Evolutionary conservation across 2,888 invertebrate species (phyloP).

Genomic region (Mactromeris polynyma): DNA sequence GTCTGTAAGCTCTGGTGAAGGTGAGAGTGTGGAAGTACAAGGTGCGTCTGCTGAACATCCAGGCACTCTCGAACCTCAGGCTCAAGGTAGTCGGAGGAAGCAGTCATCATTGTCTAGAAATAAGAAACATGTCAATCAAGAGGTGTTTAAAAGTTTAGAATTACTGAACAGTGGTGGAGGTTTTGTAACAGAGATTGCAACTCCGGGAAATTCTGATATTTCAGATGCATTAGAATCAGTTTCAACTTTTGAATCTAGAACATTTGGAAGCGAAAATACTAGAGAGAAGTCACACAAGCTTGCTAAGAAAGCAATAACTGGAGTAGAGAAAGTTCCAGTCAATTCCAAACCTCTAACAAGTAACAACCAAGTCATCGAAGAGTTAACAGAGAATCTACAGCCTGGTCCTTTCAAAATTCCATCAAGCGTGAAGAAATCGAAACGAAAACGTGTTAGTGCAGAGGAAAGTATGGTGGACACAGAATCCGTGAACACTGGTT

Average conservation of each 20-base stretch:
- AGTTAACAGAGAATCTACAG: background rate
- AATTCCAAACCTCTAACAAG: background rate
- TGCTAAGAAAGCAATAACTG: too few species aligned
- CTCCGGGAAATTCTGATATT: background rate
- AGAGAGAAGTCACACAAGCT: background rate
- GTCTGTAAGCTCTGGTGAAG: background rate
- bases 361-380: background rate
- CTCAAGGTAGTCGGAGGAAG: background rate
- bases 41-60: background rate
- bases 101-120: background rate
- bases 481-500: constrained; percentile 1
- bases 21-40: background rate
- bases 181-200: background rate
- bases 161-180: too few species aligned
- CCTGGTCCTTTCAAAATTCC: background rate
- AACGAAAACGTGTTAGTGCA: background rate
- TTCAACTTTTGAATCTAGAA: background rate
- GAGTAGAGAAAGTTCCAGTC: background rate
- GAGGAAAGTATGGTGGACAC: background rate
- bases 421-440: background rate
- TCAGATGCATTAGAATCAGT: constrained; percentile 12
- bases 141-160: background rate
- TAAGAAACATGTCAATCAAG: background rate
- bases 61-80: background rate
- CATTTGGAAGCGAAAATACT: background rate